Conservation (phyloP, 2,888 invertebrate species). For the Gryllus longicercus region DNA sequence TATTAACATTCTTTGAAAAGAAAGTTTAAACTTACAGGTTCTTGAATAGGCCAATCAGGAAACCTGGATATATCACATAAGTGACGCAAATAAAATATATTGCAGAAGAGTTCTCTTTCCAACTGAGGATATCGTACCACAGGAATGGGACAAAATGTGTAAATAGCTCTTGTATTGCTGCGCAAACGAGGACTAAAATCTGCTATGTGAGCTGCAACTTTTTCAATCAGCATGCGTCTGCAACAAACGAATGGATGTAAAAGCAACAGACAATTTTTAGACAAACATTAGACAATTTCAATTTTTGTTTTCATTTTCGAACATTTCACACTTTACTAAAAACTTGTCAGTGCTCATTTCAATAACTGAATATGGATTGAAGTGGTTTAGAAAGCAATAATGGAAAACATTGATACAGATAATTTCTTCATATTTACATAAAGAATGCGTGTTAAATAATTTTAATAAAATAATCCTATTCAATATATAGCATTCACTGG, state of each 20-base stretch:
- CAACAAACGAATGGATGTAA: constrained; percentile 31
- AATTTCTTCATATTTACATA: too few species aligned
- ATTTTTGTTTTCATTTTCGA: too few species aligned
- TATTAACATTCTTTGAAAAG: neutral
- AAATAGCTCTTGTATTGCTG: constrained; percentile 90
- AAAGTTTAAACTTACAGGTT: constrained; percentile 68
- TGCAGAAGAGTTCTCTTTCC: constrained; percentile 95
- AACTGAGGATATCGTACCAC: constrained; percentile 90
- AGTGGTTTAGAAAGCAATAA: constrained; percentile 22
- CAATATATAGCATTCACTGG: too few species aligned
- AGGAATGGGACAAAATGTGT: constrained; percentile 93
- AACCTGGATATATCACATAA: constrained; percentile 84
- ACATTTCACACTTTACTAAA: too few species aligned
- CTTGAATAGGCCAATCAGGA: constrained; percentile 96
- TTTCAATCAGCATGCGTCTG: constrained; percentile 90
- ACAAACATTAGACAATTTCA: constrained; percentile 24
- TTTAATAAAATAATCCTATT: too few species aligned
- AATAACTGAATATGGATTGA: neutral
- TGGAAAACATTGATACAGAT: neutral
- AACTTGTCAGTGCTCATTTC: too few species aligned
- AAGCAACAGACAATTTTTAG: neutral
- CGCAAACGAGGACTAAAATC: constrained; percentile 94
- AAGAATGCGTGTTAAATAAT: too few species aligned
- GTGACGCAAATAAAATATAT: constrained; percentile 95
- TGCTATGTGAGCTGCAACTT: constrained; percentile 94